Evolutionary conservation across 2,888 invertebrate genomes (phyloP).

Genomic region (Cephus sareptanus): DNA sequence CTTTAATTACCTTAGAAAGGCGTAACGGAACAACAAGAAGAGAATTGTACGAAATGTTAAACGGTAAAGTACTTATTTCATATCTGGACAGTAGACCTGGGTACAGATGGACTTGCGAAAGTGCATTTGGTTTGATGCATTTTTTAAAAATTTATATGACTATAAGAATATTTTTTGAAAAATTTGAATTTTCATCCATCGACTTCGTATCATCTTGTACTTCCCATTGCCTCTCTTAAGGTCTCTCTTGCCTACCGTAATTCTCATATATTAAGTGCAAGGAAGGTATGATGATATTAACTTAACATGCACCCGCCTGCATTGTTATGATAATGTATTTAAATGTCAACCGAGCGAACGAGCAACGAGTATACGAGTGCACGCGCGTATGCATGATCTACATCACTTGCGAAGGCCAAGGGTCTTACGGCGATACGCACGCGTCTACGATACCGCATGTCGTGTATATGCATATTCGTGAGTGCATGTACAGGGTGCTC

Average conservation of each 20-base stretch:
- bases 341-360: constrained; percentile 51
- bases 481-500: neutral
- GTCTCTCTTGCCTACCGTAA: neutral
- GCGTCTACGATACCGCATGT: neutral
- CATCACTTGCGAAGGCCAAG: neutral
- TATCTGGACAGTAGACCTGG: neutral
- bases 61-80: neutral
- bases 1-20: neutral
- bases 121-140: neutral
- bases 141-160: neutral
- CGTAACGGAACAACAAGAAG: neutral
- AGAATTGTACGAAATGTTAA: neutral
- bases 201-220: neutral
- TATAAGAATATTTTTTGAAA: neutral
- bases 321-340: constrained; percentile 63
- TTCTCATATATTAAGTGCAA: constrained; percentile 10
- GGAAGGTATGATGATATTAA: constrained; percentile 53
- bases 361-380: neutral
- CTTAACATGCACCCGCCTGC: constrained; percentile 55
- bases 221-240: constrained; percentile 2
- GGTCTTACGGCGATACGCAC: neutral
- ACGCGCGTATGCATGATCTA: neutral
- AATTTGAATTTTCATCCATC: constrained; percentile 1
- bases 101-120: neutral
- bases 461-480: neutral